Evolutionary conservation across 2,888 invertebrate genomes (phyloP).

Genomic region (Acutogordius australiensis): DNA sequence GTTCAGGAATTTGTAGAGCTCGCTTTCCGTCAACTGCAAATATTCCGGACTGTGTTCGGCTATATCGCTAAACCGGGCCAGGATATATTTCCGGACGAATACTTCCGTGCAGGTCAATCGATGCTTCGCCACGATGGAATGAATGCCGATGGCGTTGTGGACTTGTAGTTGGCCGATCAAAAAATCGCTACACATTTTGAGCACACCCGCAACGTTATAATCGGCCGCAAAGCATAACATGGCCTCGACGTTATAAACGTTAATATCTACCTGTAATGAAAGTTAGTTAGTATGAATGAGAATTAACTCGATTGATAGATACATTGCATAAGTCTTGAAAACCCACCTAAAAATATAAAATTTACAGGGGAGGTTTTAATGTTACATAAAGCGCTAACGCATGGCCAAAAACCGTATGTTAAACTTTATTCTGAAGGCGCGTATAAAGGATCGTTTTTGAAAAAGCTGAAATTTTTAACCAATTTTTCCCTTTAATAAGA

Average conservation of each 20-base stretch:
- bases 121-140: neutral
- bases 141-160: neutral
- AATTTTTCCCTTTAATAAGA: too few species aligned
- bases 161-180: neutral
- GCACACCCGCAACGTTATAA: neutral
- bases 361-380: too few species aligned
- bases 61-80: neutral
- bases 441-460: too few species aligned
- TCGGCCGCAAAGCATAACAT: neutral
- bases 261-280: neutral
- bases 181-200: neutral
- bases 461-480: too few species aligned
- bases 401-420: too few species aligned
- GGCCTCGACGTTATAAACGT: neutral
- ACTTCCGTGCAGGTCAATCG: neutral
- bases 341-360: too few species aligned
- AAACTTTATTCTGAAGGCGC: too few species aligned
- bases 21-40: neutral
- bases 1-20: neutral
- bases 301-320: too few species aligned
- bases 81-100: neutral
- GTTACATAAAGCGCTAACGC: too few species aligned
- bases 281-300: too few species aligned
- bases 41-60: neutral
- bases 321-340: too few species aligned